Base-by-base conservation (phyloP, 2,113 vertebrate genomes). In the Hypocryptadius cinnamomeus region DNA sequence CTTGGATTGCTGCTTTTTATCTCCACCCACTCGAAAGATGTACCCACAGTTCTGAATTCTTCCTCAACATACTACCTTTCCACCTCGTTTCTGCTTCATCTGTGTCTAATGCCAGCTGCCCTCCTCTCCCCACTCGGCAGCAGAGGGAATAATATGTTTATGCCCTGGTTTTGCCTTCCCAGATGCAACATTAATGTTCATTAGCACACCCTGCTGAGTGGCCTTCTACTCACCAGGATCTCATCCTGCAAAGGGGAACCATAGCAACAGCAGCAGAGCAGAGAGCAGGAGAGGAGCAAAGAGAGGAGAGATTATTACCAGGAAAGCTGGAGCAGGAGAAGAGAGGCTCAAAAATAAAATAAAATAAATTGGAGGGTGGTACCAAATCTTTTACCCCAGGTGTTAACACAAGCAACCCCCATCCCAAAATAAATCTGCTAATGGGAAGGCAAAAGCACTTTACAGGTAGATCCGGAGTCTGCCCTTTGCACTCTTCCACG, bases 141-240 rank as follows among this genome's bases (percentile, higher is more conserved):
- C 84, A 92, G 79, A 92, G 66, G 79, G 72, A 93, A 92, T 89
- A 84, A 89, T 64, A 64, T 88, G 44, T 69, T 79, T 93, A 60
- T 33, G n/a, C 64, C 57, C 83, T 94, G 61, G 73, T 92, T 90
- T 68, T 73, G 74, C 74, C 66, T 93, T 96, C 92, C 93, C 96
- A 94, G 96, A 97, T 96, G 97, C 95, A 97, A 88, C 94, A 94
- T 97, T 95, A 89, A 94, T 93, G 96, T 89, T 96, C 85, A 86
- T 95, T 91, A 95, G 93, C 93, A 93, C 87, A 95, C 90, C 93
- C 94, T 95, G 85, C 84, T 79, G 94, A 96, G 94, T 80, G 91
- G 97, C 97, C 97, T 97, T 97, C 97, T 98, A 98, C 98, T 98
- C 98, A 98, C 98, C 98, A 98, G 98, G 97, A 98, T 98, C 97